These are phyloP conservation scores for Gonioctena quinquepunctata DNA, from an alignment of 1,140 invertebrate genomes.

Conservation along the genomic window DNA sequence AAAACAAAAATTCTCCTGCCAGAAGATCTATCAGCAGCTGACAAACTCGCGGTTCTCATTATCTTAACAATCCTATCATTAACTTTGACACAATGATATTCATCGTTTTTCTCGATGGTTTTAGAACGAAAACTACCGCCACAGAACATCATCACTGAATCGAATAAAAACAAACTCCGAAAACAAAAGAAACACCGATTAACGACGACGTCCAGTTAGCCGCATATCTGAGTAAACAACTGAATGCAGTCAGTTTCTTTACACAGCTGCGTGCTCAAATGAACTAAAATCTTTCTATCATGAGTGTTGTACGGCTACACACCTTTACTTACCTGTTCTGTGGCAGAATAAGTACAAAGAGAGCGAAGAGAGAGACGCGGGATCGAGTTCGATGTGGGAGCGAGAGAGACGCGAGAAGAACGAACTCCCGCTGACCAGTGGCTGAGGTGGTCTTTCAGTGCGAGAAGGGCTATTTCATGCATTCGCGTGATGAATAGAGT, in stretches of 20 bases:
- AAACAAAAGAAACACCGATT: background rate
- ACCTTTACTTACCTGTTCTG: constrained; percentile 14
- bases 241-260: constrained; percentile 12
- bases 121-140: constrained; percentile 46
- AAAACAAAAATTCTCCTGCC: constrained; percentile 34
- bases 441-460: background rate
- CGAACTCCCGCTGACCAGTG: background rate
- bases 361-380: background rate
- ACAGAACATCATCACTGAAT: constrained; percentile 45
- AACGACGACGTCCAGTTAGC: background rate
- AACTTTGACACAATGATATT: constrained; percentile 38
- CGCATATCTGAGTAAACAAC: background rate
- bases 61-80: constrained; percentile 38
- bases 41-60: constrained; percentile 38
- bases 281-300: constrained; percentile 31
- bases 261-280: constrained; percentile 29
- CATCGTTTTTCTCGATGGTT: constrained; percentile 40
- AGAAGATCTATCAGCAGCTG: constrained; percentile 18
- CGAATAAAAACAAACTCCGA: background rate
- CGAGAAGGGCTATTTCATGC: background rate
- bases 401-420: background rate
- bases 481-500: background rate
- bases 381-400: background rate
- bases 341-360: background rate
- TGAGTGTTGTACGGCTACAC: background rate